Conservation (phyloP, 92 coral and sea anemone genomes). For the Isaurus tuberculatus region DNA sequence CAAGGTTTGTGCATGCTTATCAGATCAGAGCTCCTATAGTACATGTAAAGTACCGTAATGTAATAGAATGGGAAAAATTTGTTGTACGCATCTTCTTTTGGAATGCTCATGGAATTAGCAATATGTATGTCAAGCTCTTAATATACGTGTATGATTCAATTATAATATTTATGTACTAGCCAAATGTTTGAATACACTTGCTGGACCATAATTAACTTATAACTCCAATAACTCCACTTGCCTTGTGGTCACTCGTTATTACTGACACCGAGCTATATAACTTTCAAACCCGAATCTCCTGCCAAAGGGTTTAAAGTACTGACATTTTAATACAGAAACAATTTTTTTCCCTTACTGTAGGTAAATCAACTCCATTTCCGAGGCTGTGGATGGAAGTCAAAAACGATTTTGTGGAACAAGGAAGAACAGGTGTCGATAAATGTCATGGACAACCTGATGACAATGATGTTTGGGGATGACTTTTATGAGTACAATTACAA, state of each 20-base stretch:
- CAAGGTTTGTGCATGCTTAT: constrained; percentile 19
- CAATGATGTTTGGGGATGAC: constrained; percentile 46
- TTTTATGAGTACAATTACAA: constrained; percentile 30
- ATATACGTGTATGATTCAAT: too few species aligned
- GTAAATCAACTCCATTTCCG: constrained; percentile 15
- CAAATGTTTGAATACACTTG: neutral
- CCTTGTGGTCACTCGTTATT: neutral
- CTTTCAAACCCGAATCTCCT: neutral
- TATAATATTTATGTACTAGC: neutral
- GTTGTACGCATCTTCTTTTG: neutral
- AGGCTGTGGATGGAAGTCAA: constrained; percentile 49
- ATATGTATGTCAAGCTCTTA: constrained; percentile 1
- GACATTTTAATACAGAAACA: neutral
- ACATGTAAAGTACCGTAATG: neutral
- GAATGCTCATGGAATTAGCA: constrained; percentile 4
- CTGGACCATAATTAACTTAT: neutral
- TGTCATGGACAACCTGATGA: constrained; percentile 27
- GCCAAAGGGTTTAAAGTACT: constrained; percentile 3
- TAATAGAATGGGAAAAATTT: neutral
- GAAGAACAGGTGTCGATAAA: constrained; percentile 43
- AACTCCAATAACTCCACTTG: constrained; percentile 1
- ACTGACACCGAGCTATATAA: neutral
- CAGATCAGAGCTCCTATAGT: neutral
- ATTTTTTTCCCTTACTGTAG: neutral
- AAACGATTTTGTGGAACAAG: constrained; percentile 31